These are phyloP conservation scores for Dipodomys merriami DNA, from an alignment of 2,113 vertebrate genomes.

Conservation along the genomic window DNA sequence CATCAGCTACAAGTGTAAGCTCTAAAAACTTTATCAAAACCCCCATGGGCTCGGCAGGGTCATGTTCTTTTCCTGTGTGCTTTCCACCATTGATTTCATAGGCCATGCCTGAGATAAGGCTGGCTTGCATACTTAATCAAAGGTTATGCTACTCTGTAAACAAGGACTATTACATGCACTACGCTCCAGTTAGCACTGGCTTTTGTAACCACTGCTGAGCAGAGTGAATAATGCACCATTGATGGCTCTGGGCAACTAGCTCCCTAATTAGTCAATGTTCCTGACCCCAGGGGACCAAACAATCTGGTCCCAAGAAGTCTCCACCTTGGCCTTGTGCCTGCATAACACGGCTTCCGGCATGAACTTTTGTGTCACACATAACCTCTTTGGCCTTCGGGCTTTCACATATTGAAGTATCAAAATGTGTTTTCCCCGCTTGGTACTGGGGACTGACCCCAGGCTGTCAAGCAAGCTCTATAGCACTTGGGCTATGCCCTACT, in stretches of 20 bases:
- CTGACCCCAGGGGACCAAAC: neutral
- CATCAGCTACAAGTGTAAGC: conserved; percentile 92
- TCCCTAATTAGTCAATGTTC: neutral
- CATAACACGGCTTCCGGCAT: fast-evolving
- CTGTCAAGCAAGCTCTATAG: neutral
- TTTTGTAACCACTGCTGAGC: neutral
- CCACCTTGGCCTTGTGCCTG: neutral
- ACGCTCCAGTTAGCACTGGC: neutral
- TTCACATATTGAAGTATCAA: neutral
- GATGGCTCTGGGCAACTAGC: neutral
- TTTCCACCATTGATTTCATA: neutral
- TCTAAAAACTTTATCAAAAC: neutral
- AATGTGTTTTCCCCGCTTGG: no score
- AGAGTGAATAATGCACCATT: fast-evolving
- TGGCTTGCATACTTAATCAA: neutral
- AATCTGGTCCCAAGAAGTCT: neutral
- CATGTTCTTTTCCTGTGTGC: neutral
- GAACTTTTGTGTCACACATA: fast-evolving
- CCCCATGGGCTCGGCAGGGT: neutral
- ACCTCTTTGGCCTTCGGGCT: neutral
- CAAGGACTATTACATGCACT: no score
- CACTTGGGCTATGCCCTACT: no score
- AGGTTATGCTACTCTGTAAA: neutral
- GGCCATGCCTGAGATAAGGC: neutral
- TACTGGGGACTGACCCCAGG: neutral